Evolutionary conservation across 2,113 vertebrate species (phyloP), one percentile per base, ranked within the genome.

Genomic region (Austrofundulus limnaeus): DNA sequence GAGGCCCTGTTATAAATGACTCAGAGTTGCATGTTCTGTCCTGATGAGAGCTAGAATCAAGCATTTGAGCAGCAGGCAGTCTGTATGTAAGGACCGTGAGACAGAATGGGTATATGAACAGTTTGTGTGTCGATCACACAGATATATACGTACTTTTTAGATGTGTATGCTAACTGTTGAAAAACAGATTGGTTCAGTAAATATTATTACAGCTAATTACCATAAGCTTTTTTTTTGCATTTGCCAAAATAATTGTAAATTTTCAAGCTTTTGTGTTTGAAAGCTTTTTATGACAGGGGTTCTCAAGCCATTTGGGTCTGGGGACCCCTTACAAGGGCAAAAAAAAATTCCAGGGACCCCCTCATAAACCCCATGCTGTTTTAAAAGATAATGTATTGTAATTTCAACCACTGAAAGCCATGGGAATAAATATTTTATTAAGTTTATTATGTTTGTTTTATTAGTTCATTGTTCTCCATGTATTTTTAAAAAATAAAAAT

Each of bases 11-110:
- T 37, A 56, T 37, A 31, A 52, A 49, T 81, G 79, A 81, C 25
- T 82, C 79, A 84, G 7, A 28, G 52, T 56, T 75, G 50, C 54
- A 64, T 53, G 50, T 39, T 67, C 13, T 45, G 53, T 47, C 42
- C 68, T 77, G 60, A 50, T 55, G 66, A 55, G 38, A 64, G 48
- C 13, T 50, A 16, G 19, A 55, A 49, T 28, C 11, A 17, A 34
- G 43, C 37, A 13, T 46, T 70, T 66, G 63, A 67, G 38, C 72
- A 52, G 74, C 57, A 68, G 49, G 45, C 16, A 17, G 0, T 57
- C 64, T 31, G 52, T 20, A 57, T 57, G 60, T 61, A 45, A 43
- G 20, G 31, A n/a, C 59, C 15, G 31, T 1, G 20, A 72, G 45
- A 25, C 53, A 25, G 28, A 2, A 52, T 48, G n/a, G 47, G 52